phyloP scores from a whole-genome alignment of 35 echinoderm and acorn worm species.

The Apostichopus californicus region DNA sequence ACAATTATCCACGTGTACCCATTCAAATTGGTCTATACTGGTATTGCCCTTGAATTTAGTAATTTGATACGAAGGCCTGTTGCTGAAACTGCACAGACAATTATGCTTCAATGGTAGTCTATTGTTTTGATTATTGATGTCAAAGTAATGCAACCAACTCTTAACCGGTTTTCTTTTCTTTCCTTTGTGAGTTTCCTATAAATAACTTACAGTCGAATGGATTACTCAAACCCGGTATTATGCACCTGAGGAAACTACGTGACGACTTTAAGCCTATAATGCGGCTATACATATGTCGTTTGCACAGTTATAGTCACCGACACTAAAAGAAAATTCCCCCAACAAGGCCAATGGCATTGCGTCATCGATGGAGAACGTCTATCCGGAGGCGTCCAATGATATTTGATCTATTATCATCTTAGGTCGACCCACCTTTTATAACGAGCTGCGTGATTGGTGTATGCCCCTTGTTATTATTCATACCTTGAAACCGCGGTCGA shows the following conservation, averaged over 20 bases:
- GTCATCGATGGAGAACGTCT: conserved; percentile 33
- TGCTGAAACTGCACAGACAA: too few relatives aligned
- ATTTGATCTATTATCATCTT: neutral
- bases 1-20: too few relatives aligned
- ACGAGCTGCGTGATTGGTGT: conserved; percentile 19
- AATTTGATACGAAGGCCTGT: too few relatives aligned
- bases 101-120: neutral
- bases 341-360: conserved; percentile 27
- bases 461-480: conserved; percentile 28
- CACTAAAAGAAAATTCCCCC: conserved; percentile 26
- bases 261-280: neutral
- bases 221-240: neutral
- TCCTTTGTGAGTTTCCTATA: too few relatives aligned
- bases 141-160: neutral
- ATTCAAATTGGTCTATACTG: neutral
- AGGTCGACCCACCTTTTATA: neutral
- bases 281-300: conserved; percentile 1
- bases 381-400: conserved; percentile 23
- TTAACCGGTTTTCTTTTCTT: neutral
- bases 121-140: neutral
- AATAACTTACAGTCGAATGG: neutral
- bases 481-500: conserved; percentile 37
- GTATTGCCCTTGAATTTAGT: too few relatives aligned
- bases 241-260: neutral
- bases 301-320: too few relatives aligned